Evolutionary conservation across 2,888 invertebrate species (phyloP), one percentile per base, ranked within the genome.

Genomic region (Nesidiocoris tenuis): DNA sequence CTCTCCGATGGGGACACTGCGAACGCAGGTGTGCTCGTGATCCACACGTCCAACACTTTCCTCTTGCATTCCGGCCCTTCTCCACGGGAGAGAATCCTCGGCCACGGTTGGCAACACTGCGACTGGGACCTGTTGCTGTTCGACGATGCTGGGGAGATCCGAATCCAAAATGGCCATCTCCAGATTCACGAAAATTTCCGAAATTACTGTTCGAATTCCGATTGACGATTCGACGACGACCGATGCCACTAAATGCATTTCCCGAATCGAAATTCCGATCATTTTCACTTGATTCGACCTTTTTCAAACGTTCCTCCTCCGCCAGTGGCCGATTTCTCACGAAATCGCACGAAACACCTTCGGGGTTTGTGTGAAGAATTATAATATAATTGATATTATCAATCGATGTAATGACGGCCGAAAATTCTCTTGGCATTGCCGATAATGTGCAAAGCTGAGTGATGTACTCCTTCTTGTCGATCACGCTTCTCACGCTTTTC

Each of bases 401-500:
- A 17, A 59, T 18, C 59, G 59, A 17, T 19, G 59, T 18, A 5
- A 59, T 19, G 3, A 59, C 59, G 19, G 18, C 19, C 17, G 17
- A 17, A 59, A 18, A 59, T 17, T 59, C 59, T 7, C 19, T n/a
- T 17, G 59, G 59, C 59, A 59, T 59, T 59, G 59, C 59, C 18
- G 19, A 17, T 7, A 59, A n/a, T n/a, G n/a, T n/a, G n/a, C n/a
- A n/a, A 3, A 59, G 19, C 19, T 59, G 59, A 16, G 54, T 18
- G 1, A 67, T 55, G 16, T 56, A 56, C 23, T 67, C 67, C n/a
- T 22, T 5, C 12, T 67, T 54, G 67, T 56, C 56, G 19, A 67
- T 56, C 16, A 17, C 16, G 12, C 56, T 54, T 17, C 67, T 55
- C 18, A 22, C 7, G 12, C 22, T 19, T 17, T 67, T 67, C n/a